A percentile compares a stretch with the other conserved stretches of the same genome.
Conservation (phyloP, 2,888 invertebrate species). For the Mythimna pallens region DNA sequence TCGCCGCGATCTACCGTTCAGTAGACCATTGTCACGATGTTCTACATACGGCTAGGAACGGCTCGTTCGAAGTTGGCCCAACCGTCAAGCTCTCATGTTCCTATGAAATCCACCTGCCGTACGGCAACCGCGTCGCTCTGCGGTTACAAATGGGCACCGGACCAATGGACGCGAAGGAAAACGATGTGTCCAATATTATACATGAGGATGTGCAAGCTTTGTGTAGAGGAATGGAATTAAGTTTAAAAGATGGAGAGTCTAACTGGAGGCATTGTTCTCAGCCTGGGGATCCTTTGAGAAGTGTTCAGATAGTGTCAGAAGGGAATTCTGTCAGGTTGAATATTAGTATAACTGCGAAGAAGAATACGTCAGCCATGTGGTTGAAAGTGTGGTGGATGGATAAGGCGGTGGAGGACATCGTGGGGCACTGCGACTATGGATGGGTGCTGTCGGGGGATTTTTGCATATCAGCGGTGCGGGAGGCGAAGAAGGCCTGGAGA, state of each 20-base stretch:
- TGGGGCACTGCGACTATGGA: slow-evolving; percentile 93
- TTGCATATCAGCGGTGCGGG: slow-evolving; percentile 92
- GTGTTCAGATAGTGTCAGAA: slow-evolving; percentile 91
- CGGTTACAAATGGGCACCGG: slow-evolving; percentile 91
- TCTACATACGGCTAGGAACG: slow-evolving; percentile 91
- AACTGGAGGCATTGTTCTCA: slow-evolving; percentile 92
- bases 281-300: slow-evolving; percentile 89
- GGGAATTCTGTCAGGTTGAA: slow-evolving; percentile 90
- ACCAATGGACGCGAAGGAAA: slow-evolving; percentile 77
- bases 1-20: slow-evolving; percentile 92
- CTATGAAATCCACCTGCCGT: slow-evolving; percentile 93
- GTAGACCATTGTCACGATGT: slow-evolving; percentile 94
- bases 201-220: slow-evolving; percentile 80
- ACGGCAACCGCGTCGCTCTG: slow-evolving; percentile 92
- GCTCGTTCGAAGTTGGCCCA: slow-evolving; percentile 92
- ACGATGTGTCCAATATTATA: slow-evolving; percentile 80
- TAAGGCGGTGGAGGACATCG: slow-evolving; percentile 91
- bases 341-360: slow-evolving; percentile 83
- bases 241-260: slow-evolving; percentile 90
- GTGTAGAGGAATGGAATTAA: slow-evolving; percentile 91
- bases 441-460: slow-evolving; percentile 93
- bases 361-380: slow-evolving; percentile 86
- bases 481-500: slow-evolving; percentile 91
- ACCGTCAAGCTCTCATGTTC: slow-evolving; percentile 91
- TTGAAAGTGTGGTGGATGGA: slow-evolving; percentile 92